Percentiles rank a stretch among this genome's conserved stretches.
phyloP scores from a whole-genome alignment of 1,140 invertebrate genomes.

The Metopolophium dirhodum region DNA sequence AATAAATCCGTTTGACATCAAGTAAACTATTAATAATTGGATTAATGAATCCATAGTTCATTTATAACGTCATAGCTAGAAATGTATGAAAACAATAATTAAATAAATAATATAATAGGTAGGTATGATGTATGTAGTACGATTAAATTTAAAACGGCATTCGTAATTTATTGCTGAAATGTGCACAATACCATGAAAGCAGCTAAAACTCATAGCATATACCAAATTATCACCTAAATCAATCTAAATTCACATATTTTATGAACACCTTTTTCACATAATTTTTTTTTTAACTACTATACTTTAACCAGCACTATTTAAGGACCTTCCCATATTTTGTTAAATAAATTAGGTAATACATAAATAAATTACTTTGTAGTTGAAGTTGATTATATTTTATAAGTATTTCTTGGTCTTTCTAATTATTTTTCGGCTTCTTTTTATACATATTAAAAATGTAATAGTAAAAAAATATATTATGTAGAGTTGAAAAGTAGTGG shows the following conservation, averaged over 20 bases:
- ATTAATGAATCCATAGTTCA: background rate
- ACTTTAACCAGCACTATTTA: background rate
- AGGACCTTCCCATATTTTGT: background rate
- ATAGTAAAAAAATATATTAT: background rate
- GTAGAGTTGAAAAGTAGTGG: background rate
- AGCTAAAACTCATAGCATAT: background rate
- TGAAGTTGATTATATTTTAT: background rate
- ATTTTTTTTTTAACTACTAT: background rate
- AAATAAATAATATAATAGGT: background rate
- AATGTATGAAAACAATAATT: background rate
- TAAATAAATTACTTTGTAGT: background rate
- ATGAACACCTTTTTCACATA: background rate
- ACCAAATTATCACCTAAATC: background rate
- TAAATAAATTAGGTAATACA: background rate
- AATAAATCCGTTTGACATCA: no score
- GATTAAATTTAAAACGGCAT: background rate
- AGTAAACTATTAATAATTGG: no score
- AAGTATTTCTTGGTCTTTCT: background rate
- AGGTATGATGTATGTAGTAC: background rate
- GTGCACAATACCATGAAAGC: background rate
- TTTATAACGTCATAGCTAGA: background rate
- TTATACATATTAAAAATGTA: background rate
- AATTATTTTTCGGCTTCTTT: background rate
- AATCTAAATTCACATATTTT: background rate
- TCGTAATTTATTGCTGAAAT: constrained; percentile 8